These are phyloP conservation scores for Discoglossus pictus DNA, from an alignment of 2,797 vertebrate species.

Conservation along the genomic window DNA sequence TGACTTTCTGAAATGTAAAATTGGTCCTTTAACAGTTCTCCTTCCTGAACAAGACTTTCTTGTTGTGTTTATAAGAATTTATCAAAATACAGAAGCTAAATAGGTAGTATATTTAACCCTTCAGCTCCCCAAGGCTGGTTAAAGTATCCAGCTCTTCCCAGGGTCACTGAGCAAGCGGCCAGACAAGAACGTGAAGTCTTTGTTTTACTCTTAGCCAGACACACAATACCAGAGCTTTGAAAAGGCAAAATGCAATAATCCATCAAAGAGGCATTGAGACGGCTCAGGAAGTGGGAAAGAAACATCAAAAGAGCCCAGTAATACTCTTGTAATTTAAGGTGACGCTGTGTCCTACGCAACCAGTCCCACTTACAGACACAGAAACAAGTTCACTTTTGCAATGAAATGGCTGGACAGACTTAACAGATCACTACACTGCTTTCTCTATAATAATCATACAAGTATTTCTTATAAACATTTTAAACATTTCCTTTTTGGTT, in stretches of 20 bases:
- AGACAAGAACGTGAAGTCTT: constrained; percentile 45
- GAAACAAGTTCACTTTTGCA: background rate
- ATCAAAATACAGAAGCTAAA: too few relatives aligned
- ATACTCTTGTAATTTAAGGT: constrained; percentile 50
- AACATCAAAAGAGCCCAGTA: constrained; percentile 45
- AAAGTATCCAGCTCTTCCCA: constrained; percentile 15
- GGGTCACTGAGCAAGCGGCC: constrained; percentile 36
- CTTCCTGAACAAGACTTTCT: too few relatives aligned
- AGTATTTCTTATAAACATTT: too few relatives aligned
- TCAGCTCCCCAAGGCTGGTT: background rate
- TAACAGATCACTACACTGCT: background rate
- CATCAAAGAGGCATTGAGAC: constrained; percentile 52
- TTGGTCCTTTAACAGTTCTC: too few relatives aligned
- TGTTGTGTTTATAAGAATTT: too few relatives aligned
- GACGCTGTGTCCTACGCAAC: constrained; percentile 38
- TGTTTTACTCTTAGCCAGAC: constrained; percentile 49
- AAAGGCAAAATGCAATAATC: constrained; percentile 51
- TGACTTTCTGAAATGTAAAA: too few relatives aligned
- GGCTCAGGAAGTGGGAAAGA: constrained; percentile 45
- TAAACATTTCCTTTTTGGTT: too few relatives aligned
- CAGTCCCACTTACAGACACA: constrained; percentile 19
- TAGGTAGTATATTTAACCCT: constrained; percentile 11
- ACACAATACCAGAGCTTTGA: constrained; percentile 44
- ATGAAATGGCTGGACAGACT: background rate
- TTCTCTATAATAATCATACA: background rate